These are phyloP conservation scores for Xanthorhoe designata DNA, from an alignment of 2,888 invertebrate species.

Conservation along the genomic window DNA sequence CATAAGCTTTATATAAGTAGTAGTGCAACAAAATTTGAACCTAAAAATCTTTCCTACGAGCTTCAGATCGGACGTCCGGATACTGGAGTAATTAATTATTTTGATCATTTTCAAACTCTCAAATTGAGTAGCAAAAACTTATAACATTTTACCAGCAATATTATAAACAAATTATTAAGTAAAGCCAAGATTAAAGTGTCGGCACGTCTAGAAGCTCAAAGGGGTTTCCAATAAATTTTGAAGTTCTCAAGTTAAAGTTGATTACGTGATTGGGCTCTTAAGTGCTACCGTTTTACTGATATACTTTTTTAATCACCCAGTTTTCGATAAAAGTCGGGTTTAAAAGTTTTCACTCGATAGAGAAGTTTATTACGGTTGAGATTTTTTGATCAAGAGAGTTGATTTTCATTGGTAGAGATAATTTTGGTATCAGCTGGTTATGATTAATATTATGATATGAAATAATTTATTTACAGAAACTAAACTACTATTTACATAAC, in stretches of 20 bases:
- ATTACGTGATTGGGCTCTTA: slow-evolving; percentile 27
- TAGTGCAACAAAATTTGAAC: no score
- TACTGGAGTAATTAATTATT: no score
- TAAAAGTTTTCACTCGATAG: background rate
- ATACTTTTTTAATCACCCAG: slow-evolving; percentile 24
- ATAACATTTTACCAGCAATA: no score
- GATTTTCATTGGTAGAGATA: background rate
- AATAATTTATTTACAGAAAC: no score
- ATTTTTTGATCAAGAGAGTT: background rate
- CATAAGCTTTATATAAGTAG: no score
- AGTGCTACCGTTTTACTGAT: slow-evolving; percentile 13
- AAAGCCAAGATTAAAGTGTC: background rate
- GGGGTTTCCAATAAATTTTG: slow-evolving; percentile 13
- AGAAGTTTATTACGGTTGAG: background rate
- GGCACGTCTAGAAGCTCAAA: slow-evolving; percentile 6
- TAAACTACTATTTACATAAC: no score
- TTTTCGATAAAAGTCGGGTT: background rate
- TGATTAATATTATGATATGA: no score
- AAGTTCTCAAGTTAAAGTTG: slow-evolving; percentile 26
- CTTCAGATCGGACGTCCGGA: no score
- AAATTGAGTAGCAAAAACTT: no score
- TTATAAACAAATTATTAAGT: background rate
- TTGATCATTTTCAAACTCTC: no score
- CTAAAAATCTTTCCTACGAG: no score
- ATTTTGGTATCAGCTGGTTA: no score